Percentiles rank a stretch among this genome's conserved stretches.
phyloP scores from a whole-genome alignment of 2,888 invertebrate species.

The Cryptus armator region DNA sequence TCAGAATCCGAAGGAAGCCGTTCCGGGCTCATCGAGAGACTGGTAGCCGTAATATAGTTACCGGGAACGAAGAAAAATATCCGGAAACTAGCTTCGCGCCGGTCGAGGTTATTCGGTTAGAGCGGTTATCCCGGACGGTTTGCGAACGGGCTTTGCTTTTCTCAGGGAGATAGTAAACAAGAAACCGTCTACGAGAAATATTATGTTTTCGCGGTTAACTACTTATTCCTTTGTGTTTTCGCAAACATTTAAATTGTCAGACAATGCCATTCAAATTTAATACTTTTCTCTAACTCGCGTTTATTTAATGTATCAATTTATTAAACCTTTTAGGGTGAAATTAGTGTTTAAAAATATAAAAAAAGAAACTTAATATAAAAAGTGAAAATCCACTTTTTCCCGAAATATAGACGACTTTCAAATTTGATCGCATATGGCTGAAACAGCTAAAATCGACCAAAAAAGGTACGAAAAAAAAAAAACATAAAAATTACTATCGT shows the following conservation, averaged over 20 bases:
- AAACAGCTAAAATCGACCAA: background rate
- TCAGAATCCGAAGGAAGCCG: slow-evolving; percentile 13
- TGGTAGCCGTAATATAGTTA: slow-evolving; percentile 60
- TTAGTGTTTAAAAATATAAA: background rate
- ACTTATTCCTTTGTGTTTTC: too few species aligned
- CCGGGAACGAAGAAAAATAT: slow-evolving; percentile 65
- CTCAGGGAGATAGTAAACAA: slow-evolving; percentile 4
- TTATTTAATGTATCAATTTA: background rate
- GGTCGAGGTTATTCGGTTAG: slow-evolving; percentile 61
- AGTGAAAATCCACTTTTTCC: background rate
- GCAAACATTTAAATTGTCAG: background rate
- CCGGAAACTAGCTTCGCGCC: slow-evolving; percentile 63
- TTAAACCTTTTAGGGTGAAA: too few species aligned
- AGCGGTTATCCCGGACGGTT: slow-evolving; percentile 34
- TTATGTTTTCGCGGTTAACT: slow-evolving; percentile 1
- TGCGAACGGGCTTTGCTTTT: slow-evolving; percentile 11
- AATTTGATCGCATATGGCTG: background rate
- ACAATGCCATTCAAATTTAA: background rate
- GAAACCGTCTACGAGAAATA: background rate
- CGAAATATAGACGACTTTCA: background rate
- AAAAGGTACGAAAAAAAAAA: background rate
- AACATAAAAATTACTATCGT: background rate
- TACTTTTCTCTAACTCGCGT: background rate
- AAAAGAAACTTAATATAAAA: background rate
- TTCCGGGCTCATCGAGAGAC: slow-evolving; percentile 25